Evolutionary conservation across 2,888 invertebrate species (phyloP).

Genomic region (Cephus sareptanus): DNA sequence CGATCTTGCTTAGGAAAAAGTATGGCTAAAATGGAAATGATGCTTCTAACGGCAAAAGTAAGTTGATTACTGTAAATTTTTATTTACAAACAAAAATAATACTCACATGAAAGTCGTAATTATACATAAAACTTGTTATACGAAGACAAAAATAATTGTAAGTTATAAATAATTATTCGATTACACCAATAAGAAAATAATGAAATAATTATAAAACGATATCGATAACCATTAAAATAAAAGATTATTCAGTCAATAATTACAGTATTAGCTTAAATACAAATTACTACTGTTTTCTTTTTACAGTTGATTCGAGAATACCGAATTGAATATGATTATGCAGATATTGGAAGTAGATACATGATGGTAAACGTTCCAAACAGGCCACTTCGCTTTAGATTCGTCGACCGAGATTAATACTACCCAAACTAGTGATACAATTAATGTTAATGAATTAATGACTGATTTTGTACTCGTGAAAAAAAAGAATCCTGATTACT

Average conservation of each 20-base stretch:
- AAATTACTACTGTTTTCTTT: conserved; percentile 30
- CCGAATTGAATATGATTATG: conserved; percentile 76
- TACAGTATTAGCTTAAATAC: background rate
- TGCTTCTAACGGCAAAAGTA: conserved; percentile 71
- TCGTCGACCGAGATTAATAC: conserved; percentile 69
- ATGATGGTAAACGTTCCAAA: conserved; percentile 72
- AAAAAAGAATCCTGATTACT: background rate
- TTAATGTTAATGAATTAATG: background rate
- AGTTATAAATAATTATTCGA: conserved; percentile 9
- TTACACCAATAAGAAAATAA: background rate
- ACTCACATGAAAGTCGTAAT: conserved; percentile 3
- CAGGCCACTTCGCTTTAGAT: conserved; percentile 73
- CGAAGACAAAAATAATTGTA: conserved; percentile 1
- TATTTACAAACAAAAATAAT: background rate
- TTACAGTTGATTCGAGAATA: conserved; percentile 73
- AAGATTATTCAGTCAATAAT: conserved; percentile 2
- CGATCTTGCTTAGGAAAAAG: conserved; percentile 74
- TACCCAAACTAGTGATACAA: background rate
- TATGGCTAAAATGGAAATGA: conserved; percentile 72
- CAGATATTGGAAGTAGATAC: conserved; percentile 71
- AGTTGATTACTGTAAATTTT: conserved; percentile 17
- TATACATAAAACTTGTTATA: background rate
- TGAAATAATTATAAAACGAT: background rate
- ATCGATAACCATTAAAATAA: background rate
- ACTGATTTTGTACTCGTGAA: background rate